Conservation (phyloP, 2,113 vertebrate genomes). For the Actenoides lindsayi region DNA sequence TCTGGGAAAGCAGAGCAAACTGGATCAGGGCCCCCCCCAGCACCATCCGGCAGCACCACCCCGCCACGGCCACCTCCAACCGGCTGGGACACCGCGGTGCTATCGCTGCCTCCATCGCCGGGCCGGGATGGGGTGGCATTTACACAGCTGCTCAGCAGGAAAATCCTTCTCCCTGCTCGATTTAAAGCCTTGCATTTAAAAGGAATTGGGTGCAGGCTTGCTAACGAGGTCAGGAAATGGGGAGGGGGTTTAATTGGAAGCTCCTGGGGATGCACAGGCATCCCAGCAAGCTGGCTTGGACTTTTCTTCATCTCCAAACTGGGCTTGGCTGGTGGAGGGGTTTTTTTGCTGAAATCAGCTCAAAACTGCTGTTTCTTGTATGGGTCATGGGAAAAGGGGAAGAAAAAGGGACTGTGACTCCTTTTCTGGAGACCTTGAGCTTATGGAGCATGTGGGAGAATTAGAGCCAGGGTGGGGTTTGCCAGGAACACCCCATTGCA, state of each 20-base stretch:
- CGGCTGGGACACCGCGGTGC: background rate
- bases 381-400: too few species aligned
- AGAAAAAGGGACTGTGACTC: accelerated
- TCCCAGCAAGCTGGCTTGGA: accelerated
- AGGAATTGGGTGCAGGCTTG: background rate
- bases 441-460: background rate
- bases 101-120: background rate
- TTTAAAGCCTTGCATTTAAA: background rate
- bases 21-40: background rate
- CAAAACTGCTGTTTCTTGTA: background rate
- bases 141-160: conserved; percentile 24
- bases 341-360: background rate
- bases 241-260: background rate
- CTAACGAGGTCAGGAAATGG: background rate
- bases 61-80: background rate
- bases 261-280: accelerated
- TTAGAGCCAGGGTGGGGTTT: background rate
- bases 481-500: background rate
- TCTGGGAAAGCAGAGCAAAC: background rate
- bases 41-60: background rate
- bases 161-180: background rate
- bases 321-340: background rate
- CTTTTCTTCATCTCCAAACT: accelerated
- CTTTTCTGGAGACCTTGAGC: background rate
- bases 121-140: background rate